Base-by-base conservation (phyloP, 1,140 invertebrate genomes). In the Lordiphosa mommai region DNA sequence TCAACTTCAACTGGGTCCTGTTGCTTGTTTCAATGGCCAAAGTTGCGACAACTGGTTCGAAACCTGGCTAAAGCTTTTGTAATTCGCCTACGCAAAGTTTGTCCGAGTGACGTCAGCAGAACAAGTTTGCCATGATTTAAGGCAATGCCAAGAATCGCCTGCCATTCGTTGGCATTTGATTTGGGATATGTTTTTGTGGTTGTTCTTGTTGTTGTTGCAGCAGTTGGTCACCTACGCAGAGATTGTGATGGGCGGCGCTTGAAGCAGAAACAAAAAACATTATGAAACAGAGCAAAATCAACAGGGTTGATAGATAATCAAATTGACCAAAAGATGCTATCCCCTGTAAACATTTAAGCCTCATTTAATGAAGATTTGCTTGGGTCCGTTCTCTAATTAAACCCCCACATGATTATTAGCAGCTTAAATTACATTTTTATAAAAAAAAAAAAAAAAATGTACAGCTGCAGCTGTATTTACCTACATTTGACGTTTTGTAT, bases 1-100 rank as follows among this genome's bases (percentile, higher is more conserved):
- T 74, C 65, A 82, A 82, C 66, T 72, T 74, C 76, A 74, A 82
- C 60, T 74, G 64, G 51, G 14, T 82, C 76, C 76, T 80, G 76
- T 82, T 80, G 66, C 76, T 73, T 64, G 32, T 27, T 73, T 65
- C 69, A 79, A 72, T 38, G 32, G n/a, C 50, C 7, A 59, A 63
- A 80, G 76, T 71, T 80, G 44, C 70, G 33, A 14, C 4, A 34
- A 9, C 3, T 9, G 74, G 76, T 82, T 82, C 8, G 32, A 14
- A 66, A 70, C 76, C 4, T 14, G 14, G 37, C 52, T 80, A 9
- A 51, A 60, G 48, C 49, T 59, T 23, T 3, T 5, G 23, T 2
- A 1, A 7, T 27, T 6, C 38, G 76, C 74, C 70, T 49, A 82
- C 74, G 60, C 70, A 58, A 8, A 27, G 23, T 27, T 20, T 14